These are phyloP conservation scores for Brachionus angularis DNA, from an alignment of 1,140 invertebrate species.

Conservation along the genomic window DNA sequence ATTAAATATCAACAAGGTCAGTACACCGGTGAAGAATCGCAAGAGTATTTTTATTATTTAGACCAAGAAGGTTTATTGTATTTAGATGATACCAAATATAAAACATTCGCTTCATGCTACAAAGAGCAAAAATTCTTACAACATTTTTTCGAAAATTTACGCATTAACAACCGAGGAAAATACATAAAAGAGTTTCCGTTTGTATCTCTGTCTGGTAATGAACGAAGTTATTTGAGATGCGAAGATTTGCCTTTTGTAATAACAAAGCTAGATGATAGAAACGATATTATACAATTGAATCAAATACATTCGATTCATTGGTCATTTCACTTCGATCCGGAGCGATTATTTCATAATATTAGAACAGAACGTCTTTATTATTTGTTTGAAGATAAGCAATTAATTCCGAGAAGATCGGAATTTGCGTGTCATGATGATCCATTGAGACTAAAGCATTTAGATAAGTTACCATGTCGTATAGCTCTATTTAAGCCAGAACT, in stretches of 20 bases:
- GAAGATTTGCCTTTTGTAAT: conserved; percentile 90
- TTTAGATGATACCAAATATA: conserved; percentile 84
- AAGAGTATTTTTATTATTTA: conserved; percentile 97
- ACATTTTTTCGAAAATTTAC: conserved; percentile 83
- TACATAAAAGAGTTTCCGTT: conserved; percentile 80
- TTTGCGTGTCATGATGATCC: neutral
- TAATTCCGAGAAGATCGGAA: neutral
- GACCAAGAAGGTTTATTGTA: conserved; percentile 87
- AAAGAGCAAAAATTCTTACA: conserved; percentile 90
- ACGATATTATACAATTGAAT: conserved; percentile 42
- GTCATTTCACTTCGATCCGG: conserved; percentile 30
- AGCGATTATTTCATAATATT: neutral
- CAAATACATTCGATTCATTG: conserved; percentile 15
- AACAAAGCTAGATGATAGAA: conserved; percentile 66
- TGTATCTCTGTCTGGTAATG: conserved; percentile 81
- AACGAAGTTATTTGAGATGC: conserved; percentile 85
- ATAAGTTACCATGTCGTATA: conserved; percentile 30
- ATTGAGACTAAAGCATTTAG: neutral
- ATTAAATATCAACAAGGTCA: conserved; percentile 18
- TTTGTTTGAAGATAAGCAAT: conserved; percentile 16
- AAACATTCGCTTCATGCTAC: conserved; percentile 96
- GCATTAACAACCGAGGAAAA: conserved; percentile 69
- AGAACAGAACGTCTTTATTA: conserved; percentile 26
- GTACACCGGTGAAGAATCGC: conserved; percentile 64
- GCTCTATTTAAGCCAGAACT: conserved; percentile 23